These are phyloP conservation scores for Eudasyphora cyanicolor DNA, from an alignment of 2,888 invertebrate genomes.

Conservation along the genomic window DNA sequence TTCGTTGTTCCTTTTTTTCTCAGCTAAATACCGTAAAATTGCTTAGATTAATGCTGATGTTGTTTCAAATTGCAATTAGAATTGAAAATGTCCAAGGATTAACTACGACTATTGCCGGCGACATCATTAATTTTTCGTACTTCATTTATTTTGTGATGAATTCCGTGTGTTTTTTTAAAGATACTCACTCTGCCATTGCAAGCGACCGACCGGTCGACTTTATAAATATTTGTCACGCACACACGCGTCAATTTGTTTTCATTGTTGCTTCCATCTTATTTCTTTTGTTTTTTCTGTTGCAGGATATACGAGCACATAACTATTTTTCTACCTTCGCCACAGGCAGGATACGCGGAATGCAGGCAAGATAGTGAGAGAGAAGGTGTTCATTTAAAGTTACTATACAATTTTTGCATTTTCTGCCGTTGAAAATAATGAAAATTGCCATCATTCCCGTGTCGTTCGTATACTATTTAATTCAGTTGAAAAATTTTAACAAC, in stretches of 20 bases:
- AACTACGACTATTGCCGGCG: background rate
- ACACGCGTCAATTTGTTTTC: conserved; percentile 29
- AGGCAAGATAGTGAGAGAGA: background rate
- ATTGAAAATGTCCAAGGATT: conserved; percentile 20
- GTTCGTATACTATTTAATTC: background rate
- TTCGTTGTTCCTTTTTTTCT: background rate
- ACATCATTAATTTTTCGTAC: conserved; percentile 23
- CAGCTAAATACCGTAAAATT: conserved; percentile 45
- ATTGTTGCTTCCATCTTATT: too few relatives aligned
- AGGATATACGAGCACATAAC: too few relatives aligned
- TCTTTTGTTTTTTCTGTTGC: background rate
- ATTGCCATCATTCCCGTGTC: background rate
- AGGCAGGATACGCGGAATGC: background rate
- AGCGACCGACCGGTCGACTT: conserved; percentile 59
- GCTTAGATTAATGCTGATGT: conserved; percentile 52
- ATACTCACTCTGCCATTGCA: background rate
- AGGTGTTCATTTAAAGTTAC: background rate
- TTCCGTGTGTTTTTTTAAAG: background rate
- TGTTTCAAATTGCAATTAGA: conserved; percentile 40
- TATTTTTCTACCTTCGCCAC: too few relatives aligned
- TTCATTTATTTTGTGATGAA: conserved; percentile 48
- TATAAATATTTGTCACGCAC: conserved; percentile 44
- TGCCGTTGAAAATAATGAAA: conserved; percentile 26
- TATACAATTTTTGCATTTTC: conserved; percentile 18
- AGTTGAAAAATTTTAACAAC: background rate